Conservation (phyloP, 1,140 invertebrate species). For the Drosophila mojavensis region DNA sequence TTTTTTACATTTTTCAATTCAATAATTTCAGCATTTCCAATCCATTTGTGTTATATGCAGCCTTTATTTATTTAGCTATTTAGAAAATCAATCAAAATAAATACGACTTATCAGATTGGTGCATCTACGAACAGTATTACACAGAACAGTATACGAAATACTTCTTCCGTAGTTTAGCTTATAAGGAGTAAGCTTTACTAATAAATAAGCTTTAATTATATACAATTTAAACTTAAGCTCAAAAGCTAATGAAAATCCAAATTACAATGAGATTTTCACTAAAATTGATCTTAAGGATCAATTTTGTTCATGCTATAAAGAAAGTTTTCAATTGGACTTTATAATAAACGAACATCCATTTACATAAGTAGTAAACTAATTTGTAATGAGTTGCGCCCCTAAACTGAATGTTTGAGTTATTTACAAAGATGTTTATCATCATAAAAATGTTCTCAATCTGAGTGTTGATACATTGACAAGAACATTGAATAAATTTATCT, state of each 20-base stretch:
- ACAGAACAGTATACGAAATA: no score
- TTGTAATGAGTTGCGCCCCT: neutral
- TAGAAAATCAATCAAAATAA: neutral
- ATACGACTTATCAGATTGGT: no score
- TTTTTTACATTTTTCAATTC: no score
- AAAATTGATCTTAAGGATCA: neutral
- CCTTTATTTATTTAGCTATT: neutral
- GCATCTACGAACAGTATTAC: no score
- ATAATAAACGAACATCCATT: neutral
- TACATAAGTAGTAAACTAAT: neutral
- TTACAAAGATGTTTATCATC: neutral
- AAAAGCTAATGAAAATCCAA: neutral
- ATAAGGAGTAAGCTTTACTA: neutral
- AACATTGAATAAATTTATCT: no score
- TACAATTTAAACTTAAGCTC: neutral
- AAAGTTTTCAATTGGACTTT: neutral
- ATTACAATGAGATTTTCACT: neutral
- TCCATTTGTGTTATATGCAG: no score
- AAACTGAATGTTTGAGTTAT: neutral
- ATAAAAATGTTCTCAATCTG: no score
- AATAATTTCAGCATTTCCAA: no score
- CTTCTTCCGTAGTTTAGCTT: no score
- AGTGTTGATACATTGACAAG: no score
- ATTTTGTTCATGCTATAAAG: no score
- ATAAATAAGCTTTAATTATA: neutral